A percentile compares a stretch with the other conserved stretches of the same genome.
Conservation (phyloP, 2,113 vertebrate species). For the Noturus placidus region DNA sequence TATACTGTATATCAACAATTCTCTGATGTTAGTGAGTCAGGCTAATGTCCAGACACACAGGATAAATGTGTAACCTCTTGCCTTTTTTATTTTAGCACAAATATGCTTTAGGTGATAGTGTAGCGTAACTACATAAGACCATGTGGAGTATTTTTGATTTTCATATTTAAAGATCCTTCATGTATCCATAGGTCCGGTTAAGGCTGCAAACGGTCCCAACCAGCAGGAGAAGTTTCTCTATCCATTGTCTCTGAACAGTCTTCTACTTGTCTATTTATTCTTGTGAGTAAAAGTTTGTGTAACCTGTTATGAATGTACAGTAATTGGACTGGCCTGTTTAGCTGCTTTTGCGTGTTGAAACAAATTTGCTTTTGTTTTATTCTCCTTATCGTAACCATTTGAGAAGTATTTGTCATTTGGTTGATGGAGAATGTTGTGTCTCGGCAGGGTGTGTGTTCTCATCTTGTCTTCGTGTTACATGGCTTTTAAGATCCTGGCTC, state of each 20-base stretch:
- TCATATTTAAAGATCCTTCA: background rate
- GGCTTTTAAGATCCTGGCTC: constrained; percentile 81
- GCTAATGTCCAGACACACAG: background rate
- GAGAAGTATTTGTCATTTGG: background rate
- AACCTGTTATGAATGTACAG: constrained; percentile 34
- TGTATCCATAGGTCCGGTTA: constrained; percentile 6
- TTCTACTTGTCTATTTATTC: constrained; percentile 84
- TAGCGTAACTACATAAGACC: background rate
- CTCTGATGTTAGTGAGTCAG: background rate
- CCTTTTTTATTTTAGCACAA: background rate
- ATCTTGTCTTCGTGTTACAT: constrained; percentile 89
- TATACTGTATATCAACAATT: background rate
- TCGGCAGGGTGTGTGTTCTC: constrained; percentile 81
- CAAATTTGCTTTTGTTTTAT: constrained; percentile 1
- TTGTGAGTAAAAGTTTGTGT: constrained; percentile 80
- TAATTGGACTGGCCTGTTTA: background rate
- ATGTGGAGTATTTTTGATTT: background rate
- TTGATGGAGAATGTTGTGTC: constrained; percentile 14
- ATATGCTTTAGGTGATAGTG: background rate
- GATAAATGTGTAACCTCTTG: background rate
- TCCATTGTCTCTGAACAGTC: constrained; percentile 75
- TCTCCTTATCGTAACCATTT: background rate
- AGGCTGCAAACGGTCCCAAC: background rate
- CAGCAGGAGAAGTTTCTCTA: constrained; percentile 67
- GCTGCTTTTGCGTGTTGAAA: constrained; percentile 14